Conservation (phyloP, 2,113 vertebrate species). For the Nothoprocta pentlandii region DNA sequence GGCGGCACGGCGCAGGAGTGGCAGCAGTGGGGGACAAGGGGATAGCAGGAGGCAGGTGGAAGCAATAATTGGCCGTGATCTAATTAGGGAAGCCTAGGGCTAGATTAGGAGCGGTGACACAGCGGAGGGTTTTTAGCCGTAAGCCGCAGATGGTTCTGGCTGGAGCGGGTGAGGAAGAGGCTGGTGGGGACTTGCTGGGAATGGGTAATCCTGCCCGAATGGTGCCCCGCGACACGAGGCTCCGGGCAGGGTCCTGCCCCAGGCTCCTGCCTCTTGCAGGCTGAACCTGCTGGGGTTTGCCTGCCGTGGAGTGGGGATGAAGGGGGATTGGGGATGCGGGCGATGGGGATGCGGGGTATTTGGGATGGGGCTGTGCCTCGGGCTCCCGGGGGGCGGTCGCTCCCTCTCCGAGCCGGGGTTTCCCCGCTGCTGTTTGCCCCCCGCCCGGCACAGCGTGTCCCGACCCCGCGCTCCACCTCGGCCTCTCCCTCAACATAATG, state of each 20-base stretch:
- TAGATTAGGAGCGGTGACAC: conserved; percentile 33
- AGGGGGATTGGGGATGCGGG: too few relatives aligned
- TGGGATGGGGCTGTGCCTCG: background rate
- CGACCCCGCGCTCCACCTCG: background rate
- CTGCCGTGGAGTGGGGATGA: background rate
- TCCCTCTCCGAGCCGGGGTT: rapidly evolving
- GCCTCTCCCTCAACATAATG: conserved; percentile 11
- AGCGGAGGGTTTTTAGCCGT: background rate
- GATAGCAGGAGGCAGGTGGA: conserved; percentile 42
- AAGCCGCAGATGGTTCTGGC: conserved; percentile 34
- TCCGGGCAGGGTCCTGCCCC: too few relatives aligned
- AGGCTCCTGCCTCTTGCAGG: background rate
- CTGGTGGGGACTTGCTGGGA: background rate
- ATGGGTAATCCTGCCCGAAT: background rate
- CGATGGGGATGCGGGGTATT: background rate
- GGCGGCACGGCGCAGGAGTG: background rate
- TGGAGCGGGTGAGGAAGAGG: background rate
- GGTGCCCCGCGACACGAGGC: rapidly evolving
- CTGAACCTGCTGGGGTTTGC: too few relatives aligned
- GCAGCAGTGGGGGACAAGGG: background rate
- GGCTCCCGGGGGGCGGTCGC: background rate
- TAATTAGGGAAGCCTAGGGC: conserved; percentile 56
- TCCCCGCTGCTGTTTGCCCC: rapidly evolving
- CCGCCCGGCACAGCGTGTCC: background rate
- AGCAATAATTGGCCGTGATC: conserved; percentile 61